Percentiles rank a stretch among this genome's conserved stretches.
These are phyloP conservation scores for Scylla paramamosain DNA, from an alignment of 1,140 invertebrate species.

Conservation along the genomic window DNA sequence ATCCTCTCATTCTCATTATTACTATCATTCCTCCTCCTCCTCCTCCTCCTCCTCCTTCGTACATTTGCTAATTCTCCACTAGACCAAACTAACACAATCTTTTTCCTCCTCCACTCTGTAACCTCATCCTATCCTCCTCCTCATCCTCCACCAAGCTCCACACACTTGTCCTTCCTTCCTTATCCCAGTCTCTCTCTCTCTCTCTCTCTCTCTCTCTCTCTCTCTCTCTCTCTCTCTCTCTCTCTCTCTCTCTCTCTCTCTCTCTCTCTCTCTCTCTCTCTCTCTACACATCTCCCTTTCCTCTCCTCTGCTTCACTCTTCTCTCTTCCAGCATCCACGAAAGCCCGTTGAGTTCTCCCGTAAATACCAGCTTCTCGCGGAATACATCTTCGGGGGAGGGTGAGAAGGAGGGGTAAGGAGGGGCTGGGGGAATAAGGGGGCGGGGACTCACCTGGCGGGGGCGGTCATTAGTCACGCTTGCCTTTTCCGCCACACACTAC, in stretches of 20 bases:
- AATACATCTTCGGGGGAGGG: background rate
- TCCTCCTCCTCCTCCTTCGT: background rate
- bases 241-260: background rate
- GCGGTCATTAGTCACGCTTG: background rate
- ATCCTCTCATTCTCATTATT: background rate
- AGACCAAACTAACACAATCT: background rate
- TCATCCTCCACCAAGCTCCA: background rate
- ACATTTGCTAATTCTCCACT: background rate
- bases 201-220: background rate
- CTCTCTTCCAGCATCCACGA: background rate
- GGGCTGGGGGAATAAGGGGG: background rate
- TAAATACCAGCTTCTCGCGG: background rate
- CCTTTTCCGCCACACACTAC: conserved; percentile 29
- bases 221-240: conserved; percentile 1
- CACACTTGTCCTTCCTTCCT: background rate
- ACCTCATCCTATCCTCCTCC: background rate
- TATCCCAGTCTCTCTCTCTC: no score
- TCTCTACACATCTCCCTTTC: background rate
- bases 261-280: background rate
- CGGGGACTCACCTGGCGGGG: background rate
- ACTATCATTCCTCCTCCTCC: background rate
- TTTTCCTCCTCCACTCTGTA: background rate
- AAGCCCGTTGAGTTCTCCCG: background rate
- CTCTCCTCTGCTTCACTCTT: background rate
- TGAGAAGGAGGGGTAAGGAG: background rate